Evolutionary conservation across 2,797 vertebrate genomes (phyloP).

Genomic region (Oreochromis grahami): DNA sequence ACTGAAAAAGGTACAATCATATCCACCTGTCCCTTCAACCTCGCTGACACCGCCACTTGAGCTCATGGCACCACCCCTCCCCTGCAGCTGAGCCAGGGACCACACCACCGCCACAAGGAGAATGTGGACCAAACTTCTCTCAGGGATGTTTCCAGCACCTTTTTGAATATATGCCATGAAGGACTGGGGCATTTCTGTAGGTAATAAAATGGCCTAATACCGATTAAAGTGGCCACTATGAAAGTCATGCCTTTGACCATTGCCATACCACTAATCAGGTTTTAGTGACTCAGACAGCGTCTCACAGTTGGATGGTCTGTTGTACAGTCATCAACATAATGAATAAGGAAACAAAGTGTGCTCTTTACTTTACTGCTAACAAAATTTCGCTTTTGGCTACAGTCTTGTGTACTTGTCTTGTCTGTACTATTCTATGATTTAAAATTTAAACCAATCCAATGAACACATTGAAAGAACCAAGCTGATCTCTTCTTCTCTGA

Average conservation of each 20-base stretch:
- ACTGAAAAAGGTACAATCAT: not conserved
- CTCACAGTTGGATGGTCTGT: constrained; percentile 19
- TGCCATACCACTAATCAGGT: constrained; percentile 9
- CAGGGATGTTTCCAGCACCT: not conserved
- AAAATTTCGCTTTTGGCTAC: constrained; percentile 20
- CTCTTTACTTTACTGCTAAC: constrained; percentile 23
- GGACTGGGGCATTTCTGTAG: not conserved
- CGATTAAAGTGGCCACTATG: not conserved
- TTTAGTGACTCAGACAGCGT: constrained; percentile 28
- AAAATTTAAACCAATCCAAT: constrained; percentile 6
- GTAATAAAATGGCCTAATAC: not conserved
- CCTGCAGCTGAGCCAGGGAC: not conserved
- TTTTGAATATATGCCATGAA: not conserved
- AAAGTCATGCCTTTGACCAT: not conserved
- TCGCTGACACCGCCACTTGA: not conserved
- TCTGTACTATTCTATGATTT: not conserved
- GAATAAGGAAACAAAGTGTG: constrained; percentile 32
- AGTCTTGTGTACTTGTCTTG: not conserved
- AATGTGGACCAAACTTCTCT: not conserved
- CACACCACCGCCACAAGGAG: not conserved
- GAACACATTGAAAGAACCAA: constrained; percentile 10
- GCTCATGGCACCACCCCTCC: not conserved
- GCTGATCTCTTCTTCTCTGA: constrained; percentile 6
- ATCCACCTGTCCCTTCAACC: not conserved
- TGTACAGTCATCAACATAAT: constrained; percentile 10